These are phyloP conservation scores for Microctonus brassicae DNA, from an alignment of 2,888 invertebrate species.

Conservation along the genomic window DNA sequence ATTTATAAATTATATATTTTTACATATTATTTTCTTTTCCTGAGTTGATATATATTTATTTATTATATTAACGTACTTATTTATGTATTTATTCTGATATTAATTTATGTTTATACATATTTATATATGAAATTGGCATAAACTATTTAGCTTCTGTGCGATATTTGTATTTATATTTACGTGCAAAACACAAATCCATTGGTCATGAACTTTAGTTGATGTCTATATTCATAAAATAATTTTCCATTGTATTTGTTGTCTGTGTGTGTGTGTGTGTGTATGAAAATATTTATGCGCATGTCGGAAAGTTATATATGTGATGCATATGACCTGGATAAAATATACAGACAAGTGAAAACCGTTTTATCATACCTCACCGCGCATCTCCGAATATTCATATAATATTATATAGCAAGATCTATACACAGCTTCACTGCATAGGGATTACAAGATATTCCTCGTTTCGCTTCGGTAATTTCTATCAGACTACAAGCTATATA, in stretches of 20 bases:
- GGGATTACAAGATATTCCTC: slow-evolving; percentile 27
- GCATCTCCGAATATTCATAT: background rate
- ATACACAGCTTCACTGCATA: background rate
- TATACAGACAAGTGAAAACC: background rate
- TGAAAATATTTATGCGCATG: background rate
- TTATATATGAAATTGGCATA: background rate
- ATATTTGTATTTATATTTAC: background rate
- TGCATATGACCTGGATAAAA: background rate
- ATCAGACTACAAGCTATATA: slow-evolving; percentile 15
- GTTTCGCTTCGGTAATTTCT: slow-evolving; percentile 26
- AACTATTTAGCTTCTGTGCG: background rate
- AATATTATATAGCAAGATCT: background rate
- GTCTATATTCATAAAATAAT: background rate
- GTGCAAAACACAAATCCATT: background rate
- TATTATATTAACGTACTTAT: background rate
- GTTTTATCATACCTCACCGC: background rate
- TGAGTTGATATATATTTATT: background rate
- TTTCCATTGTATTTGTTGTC: background rate
- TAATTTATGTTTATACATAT: background rate
- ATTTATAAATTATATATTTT: background rate
- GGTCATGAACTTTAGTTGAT: slow-evolving; percentile 10
- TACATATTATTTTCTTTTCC: no score
- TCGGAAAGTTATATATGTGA: background rate
- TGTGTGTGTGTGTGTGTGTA: background rate
- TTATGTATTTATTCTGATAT: background rate